Percentiles rank a stretch among this genome's conserved stretches.
phyloP scores from a whole-genome alignment of 37 sponge, comb jelly and placozoan species.

The Spongia lamella region DNA sequence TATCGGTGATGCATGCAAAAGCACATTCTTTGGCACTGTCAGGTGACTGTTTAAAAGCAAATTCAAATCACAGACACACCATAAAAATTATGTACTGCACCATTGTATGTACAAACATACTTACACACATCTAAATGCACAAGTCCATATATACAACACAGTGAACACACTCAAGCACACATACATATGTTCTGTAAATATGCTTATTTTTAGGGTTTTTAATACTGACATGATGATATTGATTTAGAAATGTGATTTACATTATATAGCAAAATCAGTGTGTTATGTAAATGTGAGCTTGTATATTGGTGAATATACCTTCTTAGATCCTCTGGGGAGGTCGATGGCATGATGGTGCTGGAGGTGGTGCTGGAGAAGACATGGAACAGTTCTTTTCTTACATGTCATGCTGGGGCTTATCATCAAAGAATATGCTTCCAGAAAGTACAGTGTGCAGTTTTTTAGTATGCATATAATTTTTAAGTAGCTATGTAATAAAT shows the following conservation, averaged over 20 bases:
- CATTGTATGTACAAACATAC: too few species aligned
- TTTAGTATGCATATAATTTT: not conserved
- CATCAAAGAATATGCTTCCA: constrained; percentile 18
- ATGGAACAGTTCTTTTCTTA: constrained; percentile 14
- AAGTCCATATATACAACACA: too few species aligned
- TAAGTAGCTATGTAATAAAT: too few species aligned
- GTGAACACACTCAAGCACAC: too few species aligned
- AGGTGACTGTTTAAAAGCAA: constrained; percentile 4
- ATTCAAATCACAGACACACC: too few species aligned
- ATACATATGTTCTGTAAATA: too few species aligned
- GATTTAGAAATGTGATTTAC: not conserved
- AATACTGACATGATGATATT: too few species aligned
- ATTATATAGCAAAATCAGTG: not conserved
- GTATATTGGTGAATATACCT: not conserved
- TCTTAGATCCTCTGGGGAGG: constrained; percentile 7
- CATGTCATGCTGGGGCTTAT: not conserved
- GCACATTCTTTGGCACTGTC: constrained; percentile 20
- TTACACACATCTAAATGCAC: too few species aligned
- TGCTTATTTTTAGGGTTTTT: too few species aligned
- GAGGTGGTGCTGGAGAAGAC: constrained; percentile 3
- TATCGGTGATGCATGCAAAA: constrained; percentile 23
- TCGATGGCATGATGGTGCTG: constrained; percentile 11
- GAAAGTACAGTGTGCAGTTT: not conserved
- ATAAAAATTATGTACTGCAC: too few species aligned
- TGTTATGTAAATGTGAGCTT: too few species aligned